These are phyloP conservation scores for Echinarachnius parma DNA, from an alignment of 53 echinoderm and acorn worm genomes.

Conservation along the genomic window DNA sequence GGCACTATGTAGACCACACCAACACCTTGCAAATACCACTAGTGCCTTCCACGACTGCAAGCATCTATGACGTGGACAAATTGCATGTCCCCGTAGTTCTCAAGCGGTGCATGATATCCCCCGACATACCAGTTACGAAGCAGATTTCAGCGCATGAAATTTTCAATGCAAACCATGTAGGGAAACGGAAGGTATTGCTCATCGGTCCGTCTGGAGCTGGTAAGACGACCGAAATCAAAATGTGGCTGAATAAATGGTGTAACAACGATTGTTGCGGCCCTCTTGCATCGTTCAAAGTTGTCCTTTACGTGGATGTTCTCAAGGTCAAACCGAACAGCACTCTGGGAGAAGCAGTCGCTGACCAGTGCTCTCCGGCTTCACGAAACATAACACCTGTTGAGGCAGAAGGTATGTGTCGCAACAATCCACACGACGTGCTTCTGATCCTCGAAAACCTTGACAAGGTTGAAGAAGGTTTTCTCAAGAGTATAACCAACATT, in stretches of 20 bases:
- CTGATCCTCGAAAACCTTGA: slow-evolving; percentile 25
- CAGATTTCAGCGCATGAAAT: background rate
- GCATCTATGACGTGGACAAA: background rate
- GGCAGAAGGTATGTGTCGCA: background rate
- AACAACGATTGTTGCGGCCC: background rate
- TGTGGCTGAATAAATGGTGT: slow-evolving; percentile 21
- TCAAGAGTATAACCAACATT: too few species aligned
- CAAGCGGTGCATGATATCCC: background rate
- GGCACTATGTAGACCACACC: background rate
- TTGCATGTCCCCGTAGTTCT: slow-evolving; percentile 18
- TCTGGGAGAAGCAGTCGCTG: background rate
- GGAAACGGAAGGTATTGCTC: background rate
- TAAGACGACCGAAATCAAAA: slow-evolving; percentile 28
- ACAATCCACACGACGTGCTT: background rate
- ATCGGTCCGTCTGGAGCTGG: slow-evolving; percentile 11
- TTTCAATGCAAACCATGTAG: background rate
- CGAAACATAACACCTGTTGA: background rate
- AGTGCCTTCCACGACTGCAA: background rate
- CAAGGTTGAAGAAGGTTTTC: too few species aligned
- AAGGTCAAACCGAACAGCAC: background rate
- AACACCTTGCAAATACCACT: background rate
- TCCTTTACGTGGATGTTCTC: slow-evolving; percentile 14
- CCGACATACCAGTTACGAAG: background rate
- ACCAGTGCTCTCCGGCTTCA: slow-evolving; percentile 13
- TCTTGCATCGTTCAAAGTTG: background rate